Percentiles rank a stretch among this genome's conserved stretches.
Evolutionary conservation across 2,797 vertebrate genomes (phyloP).

Genomic region (Anomalospiza imberbis): DNA sequence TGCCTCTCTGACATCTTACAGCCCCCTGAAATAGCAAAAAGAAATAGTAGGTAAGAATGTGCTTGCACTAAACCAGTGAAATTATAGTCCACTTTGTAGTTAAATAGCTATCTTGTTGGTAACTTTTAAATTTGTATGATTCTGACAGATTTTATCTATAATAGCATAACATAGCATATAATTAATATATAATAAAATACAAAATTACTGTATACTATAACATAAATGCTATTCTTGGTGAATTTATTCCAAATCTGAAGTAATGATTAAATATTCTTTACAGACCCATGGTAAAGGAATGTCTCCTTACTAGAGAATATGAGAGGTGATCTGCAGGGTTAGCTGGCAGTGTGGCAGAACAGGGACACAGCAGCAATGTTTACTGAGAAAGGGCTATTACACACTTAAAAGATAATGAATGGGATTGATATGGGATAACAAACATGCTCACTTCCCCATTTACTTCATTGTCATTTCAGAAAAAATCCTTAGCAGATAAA

Average conservation of each 20-base stretch:
- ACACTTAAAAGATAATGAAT: not conserved
- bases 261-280: not conserved
- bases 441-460: not conserved
- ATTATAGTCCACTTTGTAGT: not conserved
- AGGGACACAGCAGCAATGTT: not conserved
- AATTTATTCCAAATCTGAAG: not conserved
- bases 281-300: not conserved
- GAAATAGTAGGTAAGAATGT: not conserved
- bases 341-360: not conserved
- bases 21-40: not conserved
- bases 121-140: not conserved
- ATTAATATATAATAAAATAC: not conserved
- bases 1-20: not conserved
- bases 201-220: not conserved
- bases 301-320: not conserved
- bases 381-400: not conserved
- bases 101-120: not conserved
- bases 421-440: not conserved
- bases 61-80: not conserved
- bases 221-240: not conserved
- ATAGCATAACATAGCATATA: not conserved
- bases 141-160: not conserved
- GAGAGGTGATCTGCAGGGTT: not conserved
- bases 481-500: not conserved
- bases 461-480: not conserved